Evolutionary conservation across 92 coral and sea anemone species (phyloP).

Genomic region (Ricordea florida): DNA sequence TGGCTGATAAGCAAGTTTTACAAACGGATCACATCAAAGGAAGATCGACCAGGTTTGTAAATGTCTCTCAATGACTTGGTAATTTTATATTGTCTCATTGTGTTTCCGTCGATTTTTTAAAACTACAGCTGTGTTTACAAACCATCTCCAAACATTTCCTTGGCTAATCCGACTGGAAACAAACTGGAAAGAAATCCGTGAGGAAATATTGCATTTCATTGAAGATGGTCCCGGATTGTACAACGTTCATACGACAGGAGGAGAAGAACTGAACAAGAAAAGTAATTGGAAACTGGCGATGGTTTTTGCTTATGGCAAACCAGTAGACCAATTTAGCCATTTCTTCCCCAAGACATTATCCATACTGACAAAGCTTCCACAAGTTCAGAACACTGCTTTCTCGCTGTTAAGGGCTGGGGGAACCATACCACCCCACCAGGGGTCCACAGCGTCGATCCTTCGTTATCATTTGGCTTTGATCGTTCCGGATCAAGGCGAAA

Average conservation of each 20-base stretch:
- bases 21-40: background rate
- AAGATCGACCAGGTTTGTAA: background rate
- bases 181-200: constrained; percentile 21
- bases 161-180: constrained; percentile 2
- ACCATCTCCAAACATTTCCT: constrained; percentile 6
- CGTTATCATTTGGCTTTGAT: constrained; percentile 13
- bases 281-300: constrained; percentile 24
- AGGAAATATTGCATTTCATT: background rate
- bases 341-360: constrained; percentile 5
- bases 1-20: background rate
- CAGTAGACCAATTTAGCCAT: background rate
- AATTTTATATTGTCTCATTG: background rate
- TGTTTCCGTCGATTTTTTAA: background rate
- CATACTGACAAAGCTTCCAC: constrained; percentile 1
- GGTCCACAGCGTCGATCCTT: constrained; percentile 6
- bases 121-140: background rate
- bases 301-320: constrained; percentile 3
- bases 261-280: constrained; percentile 9
- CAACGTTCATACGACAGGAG: constrained; percentile 15
- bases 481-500: background rate
- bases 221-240: constrained; percentile 7
- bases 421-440: constrained; percentile 1
- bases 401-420: constrained; percentile 11
- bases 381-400: constrained; percentile 15
- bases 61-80: background rate